Conservation (phyloP, 2,888 invertebrate species). For the Entomobrya proxima region DNA sequence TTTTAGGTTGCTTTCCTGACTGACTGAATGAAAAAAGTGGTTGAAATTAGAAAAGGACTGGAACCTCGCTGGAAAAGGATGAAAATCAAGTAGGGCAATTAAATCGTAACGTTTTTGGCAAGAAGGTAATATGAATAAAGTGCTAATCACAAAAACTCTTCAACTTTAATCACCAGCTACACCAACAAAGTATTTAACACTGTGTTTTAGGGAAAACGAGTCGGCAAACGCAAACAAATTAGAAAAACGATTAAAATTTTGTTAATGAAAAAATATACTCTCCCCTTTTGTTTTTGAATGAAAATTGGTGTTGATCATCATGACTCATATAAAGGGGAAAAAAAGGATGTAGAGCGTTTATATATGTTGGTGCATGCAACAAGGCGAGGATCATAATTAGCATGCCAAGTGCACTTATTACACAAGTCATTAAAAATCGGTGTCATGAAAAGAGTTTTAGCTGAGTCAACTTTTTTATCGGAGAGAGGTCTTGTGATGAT, state of each 20-base stretch:
- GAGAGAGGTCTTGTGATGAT: constrained; percentile 14
- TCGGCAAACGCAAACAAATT: not conserved
- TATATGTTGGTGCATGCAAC: not conserved
- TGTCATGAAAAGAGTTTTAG: not conserved
- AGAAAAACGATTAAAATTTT: too few species aligned
- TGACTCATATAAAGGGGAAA: not conserved
- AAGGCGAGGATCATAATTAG: constrained; percentile 31
- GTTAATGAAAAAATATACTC: not conserved
- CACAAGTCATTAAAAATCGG: constrained; percentile 48
- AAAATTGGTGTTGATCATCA: not conserved
- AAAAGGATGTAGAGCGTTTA: too few species aligned
- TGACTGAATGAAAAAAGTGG: not conserved
- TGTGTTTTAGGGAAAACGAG: not conserved
- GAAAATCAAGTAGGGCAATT: constrained; percentile 53
- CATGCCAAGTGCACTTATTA: constrained; percentile 56
- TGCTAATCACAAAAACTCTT: constrained; percentile 45
- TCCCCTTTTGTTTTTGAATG: not conserved
- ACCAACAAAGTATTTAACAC: not conserved
- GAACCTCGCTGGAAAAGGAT: not conserved
- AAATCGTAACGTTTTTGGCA: constrained; percentile 13
- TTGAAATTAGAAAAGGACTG: constrained; percentile 1
- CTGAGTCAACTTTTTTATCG: constrained; percentile 16
- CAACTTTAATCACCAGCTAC: constrained; percentile 13
- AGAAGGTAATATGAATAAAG: not conserved
- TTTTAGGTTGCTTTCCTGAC: not conserved